Evolutionary conservation across 2,113 vertebrate species (phyloP).

Genomic region (Genyomyrus donnyi): DNA sequence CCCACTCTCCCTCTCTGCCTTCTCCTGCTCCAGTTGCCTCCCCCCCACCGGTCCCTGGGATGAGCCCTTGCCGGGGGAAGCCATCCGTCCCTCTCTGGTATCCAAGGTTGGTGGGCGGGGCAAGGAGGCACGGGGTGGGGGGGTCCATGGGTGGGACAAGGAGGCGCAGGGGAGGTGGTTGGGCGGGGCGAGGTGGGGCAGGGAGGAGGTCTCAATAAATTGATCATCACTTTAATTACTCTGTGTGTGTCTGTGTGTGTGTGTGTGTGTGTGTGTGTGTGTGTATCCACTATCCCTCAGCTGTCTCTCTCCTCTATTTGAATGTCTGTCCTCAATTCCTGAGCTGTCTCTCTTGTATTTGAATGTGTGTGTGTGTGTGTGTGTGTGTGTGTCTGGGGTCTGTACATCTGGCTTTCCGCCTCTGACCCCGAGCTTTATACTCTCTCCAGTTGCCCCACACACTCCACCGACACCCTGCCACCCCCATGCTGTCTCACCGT

Average conservation of each 20-base stretch:
- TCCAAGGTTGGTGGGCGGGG: not conserved
- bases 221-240: constrained; percentile 44
- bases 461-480: constrained; percentile 15
- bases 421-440: not conserved
- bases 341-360: not conserved
- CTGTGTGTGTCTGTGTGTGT: not conserved
- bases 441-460: not conserved
- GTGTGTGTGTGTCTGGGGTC: not conserved
- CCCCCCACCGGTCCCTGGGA: not conserved
- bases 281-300: too few relatives aligned
- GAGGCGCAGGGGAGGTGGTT: not conserved
- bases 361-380: too few relatives aligned
- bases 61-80: too few relatives aligned
- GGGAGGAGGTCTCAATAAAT: not conserved
- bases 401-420: not conserved
- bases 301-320: too few relatives aligned
- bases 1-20: constrained; percentile 16
- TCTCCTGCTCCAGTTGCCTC: not conserved
- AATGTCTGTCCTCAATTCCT: not conserved
- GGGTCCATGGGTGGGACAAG: not conserved
- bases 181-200: not conserved
- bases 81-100: constrained; percentile 29
- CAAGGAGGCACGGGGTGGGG: not conserved
- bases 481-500: not conserved
- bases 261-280: not conserved